Evolutionary conservation across 2,797 vertebrate genomes (phyloP).

Genomic region (Danio aesculapii): DNA sequence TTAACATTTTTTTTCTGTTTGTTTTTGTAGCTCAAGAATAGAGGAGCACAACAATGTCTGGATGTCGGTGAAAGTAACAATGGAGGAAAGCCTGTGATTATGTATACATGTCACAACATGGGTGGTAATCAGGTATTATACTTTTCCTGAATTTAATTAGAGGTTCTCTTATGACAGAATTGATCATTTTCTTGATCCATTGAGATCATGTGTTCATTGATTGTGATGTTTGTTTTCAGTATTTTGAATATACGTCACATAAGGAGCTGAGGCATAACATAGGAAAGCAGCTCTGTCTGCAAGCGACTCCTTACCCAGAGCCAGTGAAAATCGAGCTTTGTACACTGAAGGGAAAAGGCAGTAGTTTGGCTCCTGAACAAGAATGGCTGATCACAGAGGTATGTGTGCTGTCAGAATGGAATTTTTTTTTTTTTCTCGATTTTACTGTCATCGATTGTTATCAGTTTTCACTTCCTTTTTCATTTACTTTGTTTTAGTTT

Average conservation of each 20-base stretch:
- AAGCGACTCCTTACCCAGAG: slow-evolving; percentile 63
- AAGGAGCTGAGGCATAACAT: slow-evolving; percentile 94
- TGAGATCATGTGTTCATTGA: neutral
- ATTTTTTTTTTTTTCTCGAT: neutral
- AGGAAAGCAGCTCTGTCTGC: slow-evolving; percentile 91
- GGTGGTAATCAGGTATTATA: slow-evolving; percentile 93
- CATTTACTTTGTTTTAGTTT: neutral
- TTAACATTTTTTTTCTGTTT: slow-evolving; percentile 16
- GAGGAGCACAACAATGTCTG: slow-evolving; percentile 83
- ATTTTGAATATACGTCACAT: slow-evolving; percentile 91
- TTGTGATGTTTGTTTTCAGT: slow-evolving; percentile 75
- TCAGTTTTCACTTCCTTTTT: neutral
- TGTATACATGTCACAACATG: slow-evolving; percentile 95
- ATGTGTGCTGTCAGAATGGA: slow-evolving; percentile 56
- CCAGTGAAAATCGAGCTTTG: slow-evolving; percentile 81
- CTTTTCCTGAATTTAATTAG: neutral
- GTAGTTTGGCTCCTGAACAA: slow-evolving; percentile 79
- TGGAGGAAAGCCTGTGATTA: slow-evolving; percentile 90
- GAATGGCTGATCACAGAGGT: slow-evolving; percentile 90
- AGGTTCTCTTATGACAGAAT: neutral
- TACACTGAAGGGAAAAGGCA: slow-evolving; percentile 83
- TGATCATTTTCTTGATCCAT: neutral
- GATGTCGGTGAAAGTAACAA: slow-evolving; percentile 88
- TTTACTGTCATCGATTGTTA: neutral
- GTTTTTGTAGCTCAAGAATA: slow-evolving; percentile 85